Evolutionary conservation across 2,797 vertebrate genomes (phyloP).

Genomic region (Melanotaenia maccullochi): DNA sequence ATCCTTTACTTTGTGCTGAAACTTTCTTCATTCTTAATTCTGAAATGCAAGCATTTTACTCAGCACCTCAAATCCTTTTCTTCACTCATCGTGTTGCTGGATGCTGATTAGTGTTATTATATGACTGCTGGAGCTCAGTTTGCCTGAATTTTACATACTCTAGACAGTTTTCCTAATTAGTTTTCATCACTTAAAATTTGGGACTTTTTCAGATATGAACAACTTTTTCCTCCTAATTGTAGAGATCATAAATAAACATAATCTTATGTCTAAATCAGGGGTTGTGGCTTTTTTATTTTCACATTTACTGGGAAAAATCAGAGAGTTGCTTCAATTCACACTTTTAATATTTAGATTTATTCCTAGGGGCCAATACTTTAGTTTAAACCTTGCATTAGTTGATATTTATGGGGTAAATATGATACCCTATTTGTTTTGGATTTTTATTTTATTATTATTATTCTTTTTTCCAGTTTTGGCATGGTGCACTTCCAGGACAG

Average conservation of each 20-base stretch:
- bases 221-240: not conserved
- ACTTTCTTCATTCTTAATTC: not conserved
- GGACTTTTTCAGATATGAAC: not conserved
- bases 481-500: slow-evolving; percentile 89
- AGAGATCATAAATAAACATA: no score
- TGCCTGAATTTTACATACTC: no score
- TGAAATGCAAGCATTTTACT: not conserved
- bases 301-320: no score
- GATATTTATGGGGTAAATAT: not conserved
- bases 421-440: not conserved
- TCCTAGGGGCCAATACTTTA: not conserved
- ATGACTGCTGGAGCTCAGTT: not conserved
- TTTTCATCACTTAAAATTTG: not conserved
- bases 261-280: no score
- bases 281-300: no score
- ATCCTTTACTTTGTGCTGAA: slow-evolving; percentile 3
- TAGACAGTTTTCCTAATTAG: not conserved
- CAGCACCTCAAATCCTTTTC: not conserved
- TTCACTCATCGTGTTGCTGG: not conserved
- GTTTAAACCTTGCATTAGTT: not conserved
- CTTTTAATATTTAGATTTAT: not conserved
- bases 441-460: not conserved
- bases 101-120: not conserved
- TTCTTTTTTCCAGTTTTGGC: slow-evolving; percentile 89
- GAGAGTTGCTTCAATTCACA: not conserved